Conservation (phyloP, 2,797 vertebrate species). For the Tympanoctomys barrerae region DNA sequence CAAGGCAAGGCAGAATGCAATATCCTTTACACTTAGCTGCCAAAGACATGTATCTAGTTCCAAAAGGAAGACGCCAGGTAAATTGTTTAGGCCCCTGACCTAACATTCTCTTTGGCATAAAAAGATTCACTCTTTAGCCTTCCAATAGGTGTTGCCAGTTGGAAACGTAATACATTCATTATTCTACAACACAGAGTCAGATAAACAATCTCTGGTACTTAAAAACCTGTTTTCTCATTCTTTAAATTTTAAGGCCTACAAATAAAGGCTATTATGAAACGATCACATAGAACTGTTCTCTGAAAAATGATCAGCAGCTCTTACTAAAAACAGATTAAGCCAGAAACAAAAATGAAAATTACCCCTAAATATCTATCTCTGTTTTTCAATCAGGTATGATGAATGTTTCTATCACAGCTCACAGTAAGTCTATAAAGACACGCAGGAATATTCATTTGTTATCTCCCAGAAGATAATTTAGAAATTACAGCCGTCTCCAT, state of each 20-base stretch:
- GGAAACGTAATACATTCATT: slow-evolving; percentile 75
- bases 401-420: not conserved
- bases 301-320: slow-evolving; percentile 39
- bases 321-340: slow-evolving; percentile 45
- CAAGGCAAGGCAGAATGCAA: not conserved
- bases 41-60: slow-evolving; percentile 58
- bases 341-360: slow-evolving; percentile 34
- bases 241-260: slow-evolving; percentile 62
- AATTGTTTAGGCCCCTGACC: slow-evolving; percentile 67
- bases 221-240: slow-evolving; percentile 32
- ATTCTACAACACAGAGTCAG: slow-evolving; percentile 54
- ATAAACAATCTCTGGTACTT: slow-evolving; percentile 60
- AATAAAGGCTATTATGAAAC: slow-evolving; percentile 33
- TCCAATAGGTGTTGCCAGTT: slow-evolving; percentile 72
- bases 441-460: not conserved
- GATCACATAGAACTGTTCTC: not conserved
- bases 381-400: slow-evolving; percentile 34
- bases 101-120: slow-evolving; percentile 79
- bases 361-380: not conserved
- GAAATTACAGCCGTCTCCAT: slow-evolving; percentile 13
- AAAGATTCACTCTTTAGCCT: slow-evolving; percentile 67
- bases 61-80: slow-evolving; percentile 72
- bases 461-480: slow-evolving; percentile 48
- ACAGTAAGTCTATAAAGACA: slow-evolving; percentile 20
- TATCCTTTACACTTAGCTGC: slow-evolving; percentile 66